Evolutionary conservation across 2,888 invertebrate genomes (phyloP).

Genomic region (Magallana nippona): DNA sequence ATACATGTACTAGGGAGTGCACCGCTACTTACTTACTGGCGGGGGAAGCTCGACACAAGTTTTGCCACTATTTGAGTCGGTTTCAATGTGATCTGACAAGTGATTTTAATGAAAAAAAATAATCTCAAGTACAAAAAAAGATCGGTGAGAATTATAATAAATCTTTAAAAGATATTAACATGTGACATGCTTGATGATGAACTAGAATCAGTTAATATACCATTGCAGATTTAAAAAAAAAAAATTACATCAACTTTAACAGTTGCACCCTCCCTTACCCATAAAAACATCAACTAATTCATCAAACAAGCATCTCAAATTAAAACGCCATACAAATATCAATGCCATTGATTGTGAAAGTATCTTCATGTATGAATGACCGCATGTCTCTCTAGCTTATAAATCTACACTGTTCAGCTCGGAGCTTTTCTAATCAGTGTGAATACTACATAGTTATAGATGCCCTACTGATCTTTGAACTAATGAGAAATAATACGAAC

Average conservation of each 20-base stretch:
- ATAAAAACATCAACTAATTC: not conserved
- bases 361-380: slow-evolving; percentile 18
- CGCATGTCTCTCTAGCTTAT: not conserved
- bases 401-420: not conserved
- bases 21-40: slow-evolving; percentile 47
- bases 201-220: not conserved
- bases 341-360: slow-evolving; percentile 12
- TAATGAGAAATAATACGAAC: not conserved
- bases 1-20: not conserved
- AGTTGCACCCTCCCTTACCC: not conserved
- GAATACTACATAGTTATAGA: not conserved
- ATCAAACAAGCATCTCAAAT: slow-evolving; percentile 10
- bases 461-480: not conserved
- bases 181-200: slow-evolving; percentile 27
- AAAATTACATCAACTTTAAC: not conserved
- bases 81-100: slow-evolving; percentile 42
- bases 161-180: not conserved
- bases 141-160: not conserved
- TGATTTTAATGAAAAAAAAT: slow-evolving; percentile 37
- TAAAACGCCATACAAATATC: not conserved
- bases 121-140: slow-evolving; percentile 13
- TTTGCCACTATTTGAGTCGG: slow-evolving; percentile 42
- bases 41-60: slow-evolving; percentile 38
- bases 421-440: not conserved
- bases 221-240: not conserved